Percentiles rank a stretch among this genome's conserved stretches.
Evolutionary conservation across 1,140 invertebrate species (phyloP).

Genomic region (Aphelinus certus): DNA sequence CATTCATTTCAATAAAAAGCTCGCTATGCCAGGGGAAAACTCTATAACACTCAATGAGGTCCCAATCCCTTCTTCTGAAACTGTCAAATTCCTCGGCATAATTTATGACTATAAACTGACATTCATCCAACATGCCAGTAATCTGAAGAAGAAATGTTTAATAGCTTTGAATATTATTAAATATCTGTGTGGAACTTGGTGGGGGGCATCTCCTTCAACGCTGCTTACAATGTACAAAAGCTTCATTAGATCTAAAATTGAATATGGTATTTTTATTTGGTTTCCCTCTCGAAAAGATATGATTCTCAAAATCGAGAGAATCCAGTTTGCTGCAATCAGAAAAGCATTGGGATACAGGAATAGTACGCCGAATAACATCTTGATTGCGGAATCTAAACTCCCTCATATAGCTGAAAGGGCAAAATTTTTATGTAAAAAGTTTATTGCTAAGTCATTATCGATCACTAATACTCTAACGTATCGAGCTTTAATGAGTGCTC

Average conservation of each 20-base stretch:
- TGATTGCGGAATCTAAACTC: constrained; percentile 34
- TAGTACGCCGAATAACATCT: constrained; percentile 32
- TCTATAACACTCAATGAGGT: background rate
- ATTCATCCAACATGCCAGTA: background rate
- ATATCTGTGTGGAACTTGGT: constrained; percentile 25
- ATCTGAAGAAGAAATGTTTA: background rate
- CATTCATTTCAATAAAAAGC: constrained; percentile 18
- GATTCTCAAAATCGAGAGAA: constrained; percentile 13
- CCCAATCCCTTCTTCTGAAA: background rate
- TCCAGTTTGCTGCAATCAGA: constrained; percentile 24
- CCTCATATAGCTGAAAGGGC: background rate
- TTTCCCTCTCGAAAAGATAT: background rate
- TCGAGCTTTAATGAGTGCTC: no score
- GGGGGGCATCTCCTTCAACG: constrained; percentile 22
- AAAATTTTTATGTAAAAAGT: no score
- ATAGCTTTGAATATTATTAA: constrained; percentile 29
- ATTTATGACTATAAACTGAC: background rate
- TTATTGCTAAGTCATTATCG: no score
- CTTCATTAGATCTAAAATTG: constrained; percentile 26
- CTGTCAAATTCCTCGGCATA: background rate
- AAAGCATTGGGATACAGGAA: constrained; percentile 30
- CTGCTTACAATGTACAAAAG: constrained; percentile 26
- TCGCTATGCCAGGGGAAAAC: background rate
- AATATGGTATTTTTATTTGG: constrained; percentile 27
- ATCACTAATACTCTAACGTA: no score